A percentile compares a stretch with the other conserved stretches of the same genome.
Conservation (phyloP, 2,113 vertebrate genomes). For the Dasyurus viverrinus region DNA sequence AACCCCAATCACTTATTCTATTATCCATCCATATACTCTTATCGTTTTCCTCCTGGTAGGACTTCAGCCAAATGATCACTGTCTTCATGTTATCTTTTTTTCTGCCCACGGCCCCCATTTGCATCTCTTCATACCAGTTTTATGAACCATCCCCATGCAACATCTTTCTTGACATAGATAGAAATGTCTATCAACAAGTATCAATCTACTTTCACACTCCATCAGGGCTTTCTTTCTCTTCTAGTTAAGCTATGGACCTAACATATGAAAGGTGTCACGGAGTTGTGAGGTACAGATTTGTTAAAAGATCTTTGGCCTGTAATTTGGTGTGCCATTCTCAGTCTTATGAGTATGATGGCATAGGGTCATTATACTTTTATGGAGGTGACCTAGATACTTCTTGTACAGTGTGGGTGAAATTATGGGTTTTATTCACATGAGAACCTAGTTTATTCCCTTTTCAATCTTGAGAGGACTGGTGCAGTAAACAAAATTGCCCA, state of each 20-base stretch:
- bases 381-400: neutral
- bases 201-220: neutral
- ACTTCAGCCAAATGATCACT: neutral
- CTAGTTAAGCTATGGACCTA: neutral
- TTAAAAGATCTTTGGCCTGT: neutral
- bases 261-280: neutral
- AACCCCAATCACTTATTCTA: constrained; percentile 5
- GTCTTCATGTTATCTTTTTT: neutral
- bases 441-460: neutral
- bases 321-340: neutral
- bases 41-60: neutral
- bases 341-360: neutral
- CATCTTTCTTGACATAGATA: neutral
- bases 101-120: neutral
- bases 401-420: neutral
- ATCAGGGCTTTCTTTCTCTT: neutral
- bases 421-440: neutral
- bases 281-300: neutral
- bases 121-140: neutral
- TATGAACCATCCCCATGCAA: neutral
- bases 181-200: neutral
- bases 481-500: neutral
- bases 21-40: neutral
- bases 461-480: neutral
- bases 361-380: neutral